Conservation (phyloP, 2,888 invertebrate species). For the Pachycephus smyrnensis region DNA sequence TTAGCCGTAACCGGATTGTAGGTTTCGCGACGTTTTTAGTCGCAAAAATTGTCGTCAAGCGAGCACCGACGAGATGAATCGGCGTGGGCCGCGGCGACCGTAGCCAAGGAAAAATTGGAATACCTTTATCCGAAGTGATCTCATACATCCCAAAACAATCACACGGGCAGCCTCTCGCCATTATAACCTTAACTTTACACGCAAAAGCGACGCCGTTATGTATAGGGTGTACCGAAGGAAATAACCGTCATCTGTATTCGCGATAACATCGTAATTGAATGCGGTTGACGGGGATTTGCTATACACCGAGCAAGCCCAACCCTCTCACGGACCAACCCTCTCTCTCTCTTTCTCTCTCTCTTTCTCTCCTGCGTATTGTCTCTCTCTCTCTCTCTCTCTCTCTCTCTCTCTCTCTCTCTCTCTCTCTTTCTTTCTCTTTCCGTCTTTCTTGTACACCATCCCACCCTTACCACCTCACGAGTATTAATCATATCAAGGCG, state of each 20-base stretch:
- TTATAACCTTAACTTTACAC: constrained; percentile 51
- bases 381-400: constrained; percentile 22
- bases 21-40: too few species aligned
- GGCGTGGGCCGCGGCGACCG: not conserved
- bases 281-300: constrained; percentile 67
- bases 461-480: constrained; percentile 35
- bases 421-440: constrained; percentile 13
- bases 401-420: constrained; percentile 15
- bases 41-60: not conserved
- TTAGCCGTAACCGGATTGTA: too few species aligned
- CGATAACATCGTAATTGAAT: constrained; percentile 68
- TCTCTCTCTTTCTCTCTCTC: constrained; percentile 31
- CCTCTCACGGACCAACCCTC: constrained; percentile 17
- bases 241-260: constrained; percentile 68
- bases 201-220: constrained; percentile 41
- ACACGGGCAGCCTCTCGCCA: constrained; percentile 56
- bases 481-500: constrained; percentile 63
- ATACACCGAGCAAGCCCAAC: constrained; percentile 24
- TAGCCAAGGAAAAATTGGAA: constrained; percentile 33
- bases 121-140: constrained; percentile 51
- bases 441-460: constrained; percentile 26
- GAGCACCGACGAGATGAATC: constrained; percentile 8
- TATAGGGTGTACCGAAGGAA: constrained; percentile 68
- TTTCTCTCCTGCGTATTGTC: not conserved
- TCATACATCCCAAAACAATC: constrained; percentile 65